Conservation (phyloP, 1,140 invertebrate genomes). For the Apis cerana region DNA sequence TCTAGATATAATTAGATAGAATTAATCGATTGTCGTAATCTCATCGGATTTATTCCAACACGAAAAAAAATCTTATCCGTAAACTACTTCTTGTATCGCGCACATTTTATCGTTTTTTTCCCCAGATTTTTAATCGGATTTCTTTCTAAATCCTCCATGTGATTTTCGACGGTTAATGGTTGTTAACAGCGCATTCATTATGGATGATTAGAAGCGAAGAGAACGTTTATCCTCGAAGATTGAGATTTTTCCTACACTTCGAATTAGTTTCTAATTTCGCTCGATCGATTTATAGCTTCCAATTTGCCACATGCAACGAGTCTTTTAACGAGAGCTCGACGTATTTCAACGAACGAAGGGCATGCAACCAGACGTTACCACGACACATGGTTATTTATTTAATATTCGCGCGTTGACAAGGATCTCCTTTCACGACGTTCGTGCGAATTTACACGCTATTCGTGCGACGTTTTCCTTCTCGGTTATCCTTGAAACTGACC, state of each 20-base stretch:
- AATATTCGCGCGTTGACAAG: neutral
- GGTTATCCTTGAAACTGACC: neutral
- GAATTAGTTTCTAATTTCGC: neutral
- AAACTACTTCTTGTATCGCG: neutral
- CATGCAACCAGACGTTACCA: neutral
- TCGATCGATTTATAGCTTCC: neutral
- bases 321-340: neutral
- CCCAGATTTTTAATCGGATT: neutral
- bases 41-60: neutral
- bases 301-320: too few relatives aligned
- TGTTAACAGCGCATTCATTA: conserved; percentile 1
- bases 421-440: too few relatives aligned
- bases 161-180: neutral
- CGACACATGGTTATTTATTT: neutral
- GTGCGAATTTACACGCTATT: neutral
- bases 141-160: neutral
- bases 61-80: neutral
- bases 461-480: neutral
- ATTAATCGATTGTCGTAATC: conserved; percentile 38
- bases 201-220: neutral
- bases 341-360: neutral
- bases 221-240: neutral
- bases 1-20: neutral
- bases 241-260: neutral
- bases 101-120: neutral